phyloP scores from a whole-genome alignment of 2,888 invertebrate genomes.

The Drosophila engyochracea region DNA sequence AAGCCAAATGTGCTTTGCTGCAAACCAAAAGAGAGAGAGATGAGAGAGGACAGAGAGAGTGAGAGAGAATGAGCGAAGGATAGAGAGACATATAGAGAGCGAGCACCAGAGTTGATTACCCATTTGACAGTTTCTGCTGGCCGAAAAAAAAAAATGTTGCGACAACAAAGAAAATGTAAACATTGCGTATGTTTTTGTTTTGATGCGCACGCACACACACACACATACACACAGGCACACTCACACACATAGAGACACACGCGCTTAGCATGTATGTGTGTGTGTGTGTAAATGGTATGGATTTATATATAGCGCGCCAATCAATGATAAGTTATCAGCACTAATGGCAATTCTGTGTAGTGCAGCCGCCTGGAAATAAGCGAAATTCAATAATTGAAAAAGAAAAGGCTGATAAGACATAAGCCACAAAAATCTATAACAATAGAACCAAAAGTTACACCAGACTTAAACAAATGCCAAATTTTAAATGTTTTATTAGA shows the following conservation, averaged over 20 bases:
- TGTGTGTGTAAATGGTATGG: slow-evolving; percentile 37
- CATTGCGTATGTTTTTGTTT: slow-evolving; percentile 76
- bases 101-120: slow-evolving; percentile 58
- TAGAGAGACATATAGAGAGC: slow-evolving; percentile 17
- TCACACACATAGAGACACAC: background rate
- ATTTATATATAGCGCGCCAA: slow-evolving; percentile 55
- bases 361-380: slow-evolving; percentile 58
- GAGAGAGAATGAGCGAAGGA: slow-evolving; percentile 11
- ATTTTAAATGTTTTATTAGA: slow-evolving; percentile 46
- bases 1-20: slow-evolving; percentile 64
- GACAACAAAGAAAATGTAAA: slow-evolving; percentile 77
- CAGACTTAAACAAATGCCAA: slow-evolving; percentile 56
- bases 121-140: slow-evolving; percentile 63
- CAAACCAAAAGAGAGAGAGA: slow-evolving; percentile 36
- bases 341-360: slow-evolving; percentile 55
- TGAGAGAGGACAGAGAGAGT: slow-evolving; percentile 1
- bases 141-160: slow-evolving; percentile 56
- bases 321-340: slow-evolving; percentile 69
- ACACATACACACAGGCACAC: background rate
- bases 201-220: slow-evolving; percentile 57
- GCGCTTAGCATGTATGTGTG: background rate
- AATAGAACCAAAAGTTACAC: slow-evolving; percentile 18
- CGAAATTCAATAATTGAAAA: slow-evolving; percentile 57
- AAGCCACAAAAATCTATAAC: slow-evolving; percentile 7
- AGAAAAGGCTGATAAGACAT: slow-evolving; percentile 25